These are phyloP conservation scores for Diabrotica balteata DNA, from an alignment of 2,888 invertebrate species.

Conservation along the genomic window DNA sequence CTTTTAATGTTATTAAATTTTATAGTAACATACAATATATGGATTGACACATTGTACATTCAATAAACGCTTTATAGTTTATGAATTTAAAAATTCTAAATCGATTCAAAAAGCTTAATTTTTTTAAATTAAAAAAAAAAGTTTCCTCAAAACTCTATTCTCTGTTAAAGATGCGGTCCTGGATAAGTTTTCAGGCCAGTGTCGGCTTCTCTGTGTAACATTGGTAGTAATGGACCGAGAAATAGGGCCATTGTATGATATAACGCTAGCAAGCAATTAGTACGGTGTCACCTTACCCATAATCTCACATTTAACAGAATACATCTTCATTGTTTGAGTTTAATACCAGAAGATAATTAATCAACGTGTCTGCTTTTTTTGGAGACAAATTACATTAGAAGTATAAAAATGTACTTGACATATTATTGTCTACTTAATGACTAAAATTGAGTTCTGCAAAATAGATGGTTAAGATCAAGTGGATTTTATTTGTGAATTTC, in stretches of 20 bases:
- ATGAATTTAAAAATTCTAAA: neutral
- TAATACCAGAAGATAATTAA: constrained; percentile 1
- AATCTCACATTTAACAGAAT: constrained; percentile 11
- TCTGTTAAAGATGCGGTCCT: neutral
- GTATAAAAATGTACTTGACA: too few relatives aligned
- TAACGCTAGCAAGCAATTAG: constrained; percentile 20
- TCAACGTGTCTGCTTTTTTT: neutral
- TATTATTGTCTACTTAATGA: too few relatives aligned
- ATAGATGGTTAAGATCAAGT: too few relatives aligned
- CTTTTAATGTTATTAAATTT: too few relatives aligned
- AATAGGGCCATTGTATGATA: constrained; percentile 42
- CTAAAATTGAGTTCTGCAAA: too few relatives aligned
- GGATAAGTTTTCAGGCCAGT: constrained; percentile 1
- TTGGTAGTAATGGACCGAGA: constrained; percentile 44
- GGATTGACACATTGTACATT: too few relatives aligned
- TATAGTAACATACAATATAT: too few relatives aligned
- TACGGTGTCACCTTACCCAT: constrained; percentile 27
- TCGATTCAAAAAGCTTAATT: neutral
- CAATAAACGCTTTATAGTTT: neutral
- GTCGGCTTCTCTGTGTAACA: constrained; percentile 13
- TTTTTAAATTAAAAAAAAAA: too few relatives aligned
- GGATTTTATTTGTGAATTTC: too few relatives aligned
- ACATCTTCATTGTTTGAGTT: constrained; percentile 4
- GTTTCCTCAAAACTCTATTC: too few relatives aligned
- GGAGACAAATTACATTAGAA: neutral